phyloP scores from a whole-genome alignment of 30 jellyfish, hydroid and myxozoan genomes.

The Sanderia malayensis region DNA sequence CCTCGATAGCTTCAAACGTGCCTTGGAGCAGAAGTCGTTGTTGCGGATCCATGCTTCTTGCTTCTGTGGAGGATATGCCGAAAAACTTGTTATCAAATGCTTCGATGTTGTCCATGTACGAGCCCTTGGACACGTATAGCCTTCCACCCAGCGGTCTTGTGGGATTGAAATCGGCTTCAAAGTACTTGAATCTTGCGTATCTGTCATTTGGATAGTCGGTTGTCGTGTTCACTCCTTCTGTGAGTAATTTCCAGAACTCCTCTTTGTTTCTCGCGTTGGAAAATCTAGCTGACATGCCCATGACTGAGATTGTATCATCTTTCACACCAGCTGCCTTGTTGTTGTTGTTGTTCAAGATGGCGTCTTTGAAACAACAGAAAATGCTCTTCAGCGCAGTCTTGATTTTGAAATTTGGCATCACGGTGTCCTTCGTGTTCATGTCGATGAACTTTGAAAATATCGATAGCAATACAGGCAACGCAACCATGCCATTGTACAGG shows the following conservation, averaged over 20 bases:
- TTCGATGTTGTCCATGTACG: conserved; percentile 53
- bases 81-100: conserved; percentile 51
- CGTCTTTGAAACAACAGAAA: neutral
- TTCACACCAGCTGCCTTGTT: too few relatives aligned
- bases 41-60: conserved; percentile 73
- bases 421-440: neutral
- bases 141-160: conserved; percentile 57
- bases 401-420: neutral
- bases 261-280: conserved; percentile 46
- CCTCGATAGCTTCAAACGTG: conserved; percentile 56
- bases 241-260: conserved; percentile 33
- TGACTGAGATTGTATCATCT: conserved; percentile 16
- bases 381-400: neutral
- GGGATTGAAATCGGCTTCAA: conserved; percentile 49
- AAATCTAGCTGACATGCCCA: conserved; percentile 57
- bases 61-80: conserved; percentile 67
- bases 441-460: conserved; percentile 16
- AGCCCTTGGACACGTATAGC: conserved; percentile 51
- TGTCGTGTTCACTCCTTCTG: conserved; percentile 30
- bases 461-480: conserved; percentile 55
- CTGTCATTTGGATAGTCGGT: conserved; percentile 55
- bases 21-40: conserved; percentile 64
- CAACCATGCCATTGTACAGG: conserved; percentile 52
- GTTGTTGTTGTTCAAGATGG: too few relatives aligned
- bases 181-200: conserved; percentile 33